These are phyloP conservation scores for Crematogaster levior DNA, from an alignment of 2,888 invertebrate species.

Conservation along the genomic window DNA sequence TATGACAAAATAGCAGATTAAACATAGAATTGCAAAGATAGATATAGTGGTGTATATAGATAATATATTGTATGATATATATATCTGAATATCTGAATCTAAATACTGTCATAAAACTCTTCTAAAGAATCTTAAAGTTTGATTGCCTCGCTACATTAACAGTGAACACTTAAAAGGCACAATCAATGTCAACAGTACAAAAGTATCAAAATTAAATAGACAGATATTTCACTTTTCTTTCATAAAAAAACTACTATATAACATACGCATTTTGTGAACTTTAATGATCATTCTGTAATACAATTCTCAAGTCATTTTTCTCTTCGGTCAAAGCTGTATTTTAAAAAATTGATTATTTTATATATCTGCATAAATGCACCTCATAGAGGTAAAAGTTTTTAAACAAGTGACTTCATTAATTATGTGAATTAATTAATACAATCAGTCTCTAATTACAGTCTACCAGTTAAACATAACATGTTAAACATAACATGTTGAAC, in stretches of 20 bases:
- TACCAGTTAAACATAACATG: constrained; percentile 55
- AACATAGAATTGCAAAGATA: constrained; percentile 48
- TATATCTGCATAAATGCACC: constrained; percentile 64
- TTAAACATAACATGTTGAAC: constrained; percentile 52
- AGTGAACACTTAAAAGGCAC: constrained; percentile 79
- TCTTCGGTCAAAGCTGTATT: constrained; percentile 56
- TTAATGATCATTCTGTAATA: constrained; percentile 41
- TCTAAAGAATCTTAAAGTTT: constrained; percentile 61
- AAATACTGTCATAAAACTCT: constrained; percentile 54
- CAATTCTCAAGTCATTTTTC: constrained; percentile 45
- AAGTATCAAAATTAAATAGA: constrained; percentile 79
- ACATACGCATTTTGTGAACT: constrained; percentile 23
- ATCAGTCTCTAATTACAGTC: constrained; percentile 69
- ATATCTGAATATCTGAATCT: constrained; percentile 46
- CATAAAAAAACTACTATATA: constrained; percentile 53
- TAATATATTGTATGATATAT: constrained; percentile 33
- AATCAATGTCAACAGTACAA: constrained; percentile 79
- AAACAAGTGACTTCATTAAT: constrained; percentile 48
- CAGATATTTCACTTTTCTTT: constrained; percentile 63
- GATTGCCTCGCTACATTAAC: constrained; percentile 60
- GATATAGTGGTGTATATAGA: constrained; percentile 37
- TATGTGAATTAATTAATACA: constrained; percentile 46
- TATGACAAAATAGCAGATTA: constrained; percentile 35
- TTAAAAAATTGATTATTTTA: constrained; percentile 58
- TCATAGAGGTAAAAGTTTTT: constrained; percentile 71